Percentiles rank a stretch among this genome's conserved stretches.
Evolutionary conservation across 2,888 invertebrate species (phyloP).

Genomic region (Prenolepis imparis): DNA sequence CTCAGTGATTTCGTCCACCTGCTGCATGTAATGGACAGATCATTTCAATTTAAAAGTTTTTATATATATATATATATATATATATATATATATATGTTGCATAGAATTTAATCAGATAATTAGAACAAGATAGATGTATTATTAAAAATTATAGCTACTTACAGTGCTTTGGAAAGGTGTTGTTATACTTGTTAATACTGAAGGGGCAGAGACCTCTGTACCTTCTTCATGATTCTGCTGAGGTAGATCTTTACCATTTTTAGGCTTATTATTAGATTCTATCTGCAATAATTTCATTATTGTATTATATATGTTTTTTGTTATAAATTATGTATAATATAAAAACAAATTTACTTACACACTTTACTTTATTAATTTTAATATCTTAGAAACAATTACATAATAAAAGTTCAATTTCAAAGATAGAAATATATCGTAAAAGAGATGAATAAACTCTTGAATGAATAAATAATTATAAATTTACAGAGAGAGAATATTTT

Average conservation of each 20-base stretch:
- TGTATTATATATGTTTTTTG: not conserved
- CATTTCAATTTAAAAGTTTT: slow-evolving; percentile 6
- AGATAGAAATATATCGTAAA: not conserved
- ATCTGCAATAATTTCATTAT: slow-evolving; percentile 71
- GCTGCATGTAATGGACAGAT: slow-evolving; percentile 55
- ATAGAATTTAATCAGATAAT: not conserved
- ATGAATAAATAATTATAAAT: not conserved
- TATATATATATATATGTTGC: too few relatives aligned
- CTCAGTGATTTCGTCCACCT: slow-evolving; percentile 91
- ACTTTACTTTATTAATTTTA: slow-evolving; percentile 8
- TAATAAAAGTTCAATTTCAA: not conserved
- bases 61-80: too few relatives aligned
- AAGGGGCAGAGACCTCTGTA: slow-evolving; percentile 76
- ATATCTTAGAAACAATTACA: not conserved
- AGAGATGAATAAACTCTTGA: not conserved
- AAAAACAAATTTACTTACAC: not conserved
- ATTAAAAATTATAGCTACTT: slow-evolving; percentile 56
- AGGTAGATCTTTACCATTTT: slow-evolving; percentile 79
- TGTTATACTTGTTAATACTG: slow-evolving; percentile 77
- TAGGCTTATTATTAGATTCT: slow-evolving; percentile 76
- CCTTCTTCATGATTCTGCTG: slow-evolving; percentile 75
- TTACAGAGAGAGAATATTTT: not conserved
- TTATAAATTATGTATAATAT: slow-evolving; percentile 11
- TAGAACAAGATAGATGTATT: not conserved
- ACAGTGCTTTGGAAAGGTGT: slow-evolving; percentile 81